Evolutionary conservation across 2,797 vertebrate species (phyloP).

Genomic region (Hybognathus amarus): DNA sequence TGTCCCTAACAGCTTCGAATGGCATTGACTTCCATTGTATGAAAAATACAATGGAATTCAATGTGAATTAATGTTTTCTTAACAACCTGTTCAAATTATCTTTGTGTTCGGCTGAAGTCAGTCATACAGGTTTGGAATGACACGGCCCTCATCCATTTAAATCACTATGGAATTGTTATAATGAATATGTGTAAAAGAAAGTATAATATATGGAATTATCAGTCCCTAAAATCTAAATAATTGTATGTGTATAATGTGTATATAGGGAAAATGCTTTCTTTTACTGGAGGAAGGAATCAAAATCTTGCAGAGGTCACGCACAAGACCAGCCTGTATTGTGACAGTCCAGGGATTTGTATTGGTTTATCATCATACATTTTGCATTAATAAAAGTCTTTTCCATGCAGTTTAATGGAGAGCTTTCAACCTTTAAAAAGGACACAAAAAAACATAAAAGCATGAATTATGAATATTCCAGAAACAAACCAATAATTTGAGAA

Average conservation of each 20-base stretch:
- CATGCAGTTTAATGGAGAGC: not conserved
- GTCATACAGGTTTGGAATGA: not conserved
- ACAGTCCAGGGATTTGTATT: not conserved
- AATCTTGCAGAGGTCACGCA: not conserved
- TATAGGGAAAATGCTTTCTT: not conserved
- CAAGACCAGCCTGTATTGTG: not conserved
- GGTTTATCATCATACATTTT: no score
- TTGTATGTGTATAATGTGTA: not conserved
- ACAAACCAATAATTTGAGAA: not conserved
- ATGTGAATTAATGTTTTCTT: no score
- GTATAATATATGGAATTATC: not conserved
- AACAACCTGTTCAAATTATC: no score
- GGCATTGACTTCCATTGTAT: no score
- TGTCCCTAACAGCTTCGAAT: no score
- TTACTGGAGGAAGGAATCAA: not conserved
- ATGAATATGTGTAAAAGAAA: not conserved
- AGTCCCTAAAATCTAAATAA: not conserved
- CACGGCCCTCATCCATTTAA: not conserved
- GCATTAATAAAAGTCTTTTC: no score
- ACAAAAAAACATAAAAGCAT: no score
- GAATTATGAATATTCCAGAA: not conserved
- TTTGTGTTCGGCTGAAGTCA: no score
- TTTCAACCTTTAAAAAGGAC: not conserved
- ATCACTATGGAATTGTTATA: not conserved
- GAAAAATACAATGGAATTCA: no score